Conservation (phyloP, 1,140 invertebrate species). For the Heliconius nattereri region DNA sequence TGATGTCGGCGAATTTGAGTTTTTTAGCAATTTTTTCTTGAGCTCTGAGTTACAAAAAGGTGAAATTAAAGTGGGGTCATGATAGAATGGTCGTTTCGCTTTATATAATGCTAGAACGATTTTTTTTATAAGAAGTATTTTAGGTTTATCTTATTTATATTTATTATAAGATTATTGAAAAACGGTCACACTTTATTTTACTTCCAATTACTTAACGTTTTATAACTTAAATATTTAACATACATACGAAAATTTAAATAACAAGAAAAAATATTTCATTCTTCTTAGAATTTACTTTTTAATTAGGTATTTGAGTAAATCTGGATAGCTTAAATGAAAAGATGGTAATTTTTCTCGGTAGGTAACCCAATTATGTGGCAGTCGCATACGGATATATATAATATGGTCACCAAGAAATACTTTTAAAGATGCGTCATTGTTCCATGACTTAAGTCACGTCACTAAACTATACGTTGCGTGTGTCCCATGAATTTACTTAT, state of each 20-base stretch:
- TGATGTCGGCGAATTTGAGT: constrained; percentile 15
- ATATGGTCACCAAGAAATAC: constrained; percentile 8
- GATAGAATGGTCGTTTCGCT: background rate
- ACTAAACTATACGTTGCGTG: background rate
- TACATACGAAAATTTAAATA: background rate
- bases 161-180: background rate
- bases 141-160: background rate
- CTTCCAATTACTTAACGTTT: constrained; percentile 1
- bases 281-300: background rate
- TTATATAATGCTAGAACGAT: background rate
- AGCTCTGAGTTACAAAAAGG: background rate
- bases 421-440: background rate
- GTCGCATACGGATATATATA: background rate
- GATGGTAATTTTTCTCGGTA: background rate
- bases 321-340: background rate
- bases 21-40: background rate
- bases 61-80: background rate
- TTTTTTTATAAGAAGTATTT: background rate
- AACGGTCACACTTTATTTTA: background rate
- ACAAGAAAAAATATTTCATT: background rate
- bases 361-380: background rate
- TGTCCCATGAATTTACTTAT: background rate
- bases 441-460: background rate
- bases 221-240: background rate
- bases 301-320: background rate